These are phyloP conservation scores for Pangasius mekongensis DNA, from an alignment of 2,797 vertebrate genomes.

Conservation along the genomic window DNA sequence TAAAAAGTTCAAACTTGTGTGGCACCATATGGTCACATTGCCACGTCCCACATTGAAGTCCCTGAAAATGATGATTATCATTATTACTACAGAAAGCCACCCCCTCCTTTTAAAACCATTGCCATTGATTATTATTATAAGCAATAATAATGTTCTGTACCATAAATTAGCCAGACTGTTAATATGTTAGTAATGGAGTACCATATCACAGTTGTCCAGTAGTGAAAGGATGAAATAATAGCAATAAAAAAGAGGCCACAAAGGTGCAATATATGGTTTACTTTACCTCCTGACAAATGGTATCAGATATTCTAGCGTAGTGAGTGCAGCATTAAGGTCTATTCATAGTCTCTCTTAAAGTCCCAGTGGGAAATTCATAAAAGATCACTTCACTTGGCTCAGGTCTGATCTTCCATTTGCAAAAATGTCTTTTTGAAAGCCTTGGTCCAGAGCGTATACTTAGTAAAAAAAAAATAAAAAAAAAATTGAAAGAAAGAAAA, in stretches of 20 bases:
- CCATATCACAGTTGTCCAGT: too few species aligned
- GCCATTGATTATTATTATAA: neutral
- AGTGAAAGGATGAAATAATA: neutral
- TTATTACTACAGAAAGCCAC: neutral
- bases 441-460: neutral
- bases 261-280: neutral
- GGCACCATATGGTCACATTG: neutral
- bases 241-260: conserved; percentile 7
- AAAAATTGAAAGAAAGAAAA: too few species aligned
- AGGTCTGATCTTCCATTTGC: neutral
- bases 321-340: conserved; percentile 12
- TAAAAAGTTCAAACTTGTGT: neutral
- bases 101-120: neutral
- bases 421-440: neutral
- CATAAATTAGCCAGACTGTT: neutral
- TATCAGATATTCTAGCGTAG: conserved; percentile 1
- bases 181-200: neutral
- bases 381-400: neutral
- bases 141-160: neutral
- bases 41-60: neutral
- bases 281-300: conserved; percentile 18
- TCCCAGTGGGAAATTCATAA: conserved; percentile 23
- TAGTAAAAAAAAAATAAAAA: neutral
- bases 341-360: neutral
- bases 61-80: neutral